Evolutionary conservation across 2,888 invertebrate species (phyloP), one percentile per base, ranked within the genome.

Genomic region (Drosophila prolongata): DNA sequence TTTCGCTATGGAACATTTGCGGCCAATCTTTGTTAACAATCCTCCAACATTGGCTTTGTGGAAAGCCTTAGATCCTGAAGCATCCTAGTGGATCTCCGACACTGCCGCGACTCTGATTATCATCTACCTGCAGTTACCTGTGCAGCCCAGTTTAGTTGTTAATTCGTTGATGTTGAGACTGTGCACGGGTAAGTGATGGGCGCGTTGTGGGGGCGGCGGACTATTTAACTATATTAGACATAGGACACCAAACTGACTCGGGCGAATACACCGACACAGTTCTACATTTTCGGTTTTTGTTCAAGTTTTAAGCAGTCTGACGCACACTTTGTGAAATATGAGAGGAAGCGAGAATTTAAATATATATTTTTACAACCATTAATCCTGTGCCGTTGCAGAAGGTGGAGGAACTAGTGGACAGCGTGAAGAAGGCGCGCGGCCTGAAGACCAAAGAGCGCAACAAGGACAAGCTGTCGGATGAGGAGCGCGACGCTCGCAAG

Each of bases 401-500:
- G 77, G 82, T 84, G 59, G 91, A 91, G 49, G 91, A 91, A 68
- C 89, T 90, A 64, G 89, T 84, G 69, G 91, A 91, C 73, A 86
- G 79, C 59, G 87, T 90, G 42, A 91, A 94, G 88, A 94, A 94
- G 67, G 85, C 85, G 43, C 88, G 85, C 11, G 85, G 83, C 16
- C 71, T 86, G 38, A 86, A 86, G 53, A 80, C 78, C 64, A 94
- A 94, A 90, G 94, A 94, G 73, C 94, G 94, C 75, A 91, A 95
- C 77, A 91, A 95, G 92, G 93, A 94, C 91, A 93, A 95, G 93
- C 93, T 95, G 54, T 95, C 94, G 56, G 96, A 96, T 73, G 96
- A 96, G 91, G 96, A 96, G 87, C 95, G 96, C 89, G 97, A 97
- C 92, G 92, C 95, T 11, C 94, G 96, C 78, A 96, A 96, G 93